phyloP scores from a whole-genome alignment of 2,797 vertebrate genomes.

The Hipposideros larvatus region DNA sequence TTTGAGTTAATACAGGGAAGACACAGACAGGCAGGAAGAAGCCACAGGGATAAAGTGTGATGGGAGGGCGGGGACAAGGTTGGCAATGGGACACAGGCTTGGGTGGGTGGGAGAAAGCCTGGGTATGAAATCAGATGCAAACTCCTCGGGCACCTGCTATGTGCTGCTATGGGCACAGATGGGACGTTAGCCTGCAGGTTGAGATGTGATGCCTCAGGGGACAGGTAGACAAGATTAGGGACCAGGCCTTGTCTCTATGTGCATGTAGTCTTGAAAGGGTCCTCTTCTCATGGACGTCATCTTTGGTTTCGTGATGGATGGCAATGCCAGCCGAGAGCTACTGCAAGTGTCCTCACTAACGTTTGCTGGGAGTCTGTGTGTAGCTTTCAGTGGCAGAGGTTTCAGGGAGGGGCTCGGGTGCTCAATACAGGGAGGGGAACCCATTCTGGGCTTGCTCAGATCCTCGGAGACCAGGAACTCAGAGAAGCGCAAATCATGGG shows the following conservation, averaged over 20 bases:
- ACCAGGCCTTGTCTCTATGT: background rate
- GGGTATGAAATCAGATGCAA: too few species aligned
- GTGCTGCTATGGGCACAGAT: accelerated
- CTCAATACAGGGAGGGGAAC: background rate
- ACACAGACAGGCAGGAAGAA: background rate
- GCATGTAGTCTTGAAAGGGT: accelerated
- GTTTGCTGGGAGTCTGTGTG: accelerated
- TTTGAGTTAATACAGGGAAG: background rate
- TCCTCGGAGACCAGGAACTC: background rate
- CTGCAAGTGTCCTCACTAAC: background rate
- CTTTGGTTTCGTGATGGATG: accelerated
- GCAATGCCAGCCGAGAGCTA: accelerated
- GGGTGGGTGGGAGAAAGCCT: accelerated
- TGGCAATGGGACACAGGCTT: accelerated
- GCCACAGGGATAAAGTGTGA: accelerated
- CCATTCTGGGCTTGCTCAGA: background rate
- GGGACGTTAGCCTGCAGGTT: background rate
- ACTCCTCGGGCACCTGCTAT: accelerated
- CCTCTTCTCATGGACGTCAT: background rate
- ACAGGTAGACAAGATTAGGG: background rate
- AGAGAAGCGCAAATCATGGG: accelerated
- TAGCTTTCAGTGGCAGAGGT: background rate
- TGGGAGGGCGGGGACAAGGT: accelerated
- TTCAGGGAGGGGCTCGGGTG: background rate
- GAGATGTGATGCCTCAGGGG: background rate